Evolutionary conservation across 2,113 vertebrate genomes (phyloP), one percentile per base, ranked within the genome.

Genomic region (Polypterus bichir): DNA sequence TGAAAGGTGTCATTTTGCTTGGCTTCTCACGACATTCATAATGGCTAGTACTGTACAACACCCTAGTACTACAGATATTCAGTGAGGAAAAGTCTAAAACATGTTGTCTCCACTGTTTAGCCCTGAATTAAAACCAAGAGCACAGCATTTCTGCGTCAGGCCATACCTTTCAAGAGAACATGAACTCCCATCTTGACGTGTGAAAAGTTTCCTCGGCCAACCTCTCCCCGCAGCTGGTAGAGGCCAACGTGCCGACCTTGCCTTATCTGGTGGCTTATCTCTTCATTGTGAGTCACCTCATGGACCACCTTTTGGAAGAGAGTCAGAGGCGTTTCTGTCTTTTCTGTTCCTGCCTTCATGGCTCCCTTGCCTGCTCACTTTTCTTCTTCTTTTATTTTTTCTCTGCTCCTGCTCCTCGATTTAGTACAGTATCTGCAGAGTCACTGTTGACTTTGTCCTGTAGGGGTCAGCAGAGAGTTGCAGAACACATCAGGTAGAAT

Each of bases 171-270:
- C 58, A 80, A 86, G 70, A 87, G 64, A 62, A 75, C 74, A 55
- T 86, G 85, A 60, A 84, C 77, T 46, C 81, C 83, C 57, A 86
- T 61, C 66, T 73, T 74, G 65, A 88, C 84, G 46, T 80, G 73
- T 53, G 85, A 84, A 67, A 86, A 88, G 73, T 86, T 88, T 6
- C 85, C 85, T 0, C 66, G 70, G 52, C 84, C 83, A 1, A 87
- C 83, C 66, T 79, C 75, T 46, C 82, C 83, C 6, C 74, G 77
- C n/a, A 86, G 70, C 63, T 83, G 73, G 1, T 86, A 86, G 59
- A 86, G 70, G 4, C 78, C 74, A 48, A 86, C 70, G n/a, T 81
- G 68, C 1, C 75, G 73, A 60, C 80, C 79, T 46, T 78, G 75
- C 1, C 62, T 67, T 60, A 80, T 62, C 9, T 85, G 81, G 47